Conservation (phyloP, 2,888 invertebrate species). For the Neoscelio sp. region DNA sequence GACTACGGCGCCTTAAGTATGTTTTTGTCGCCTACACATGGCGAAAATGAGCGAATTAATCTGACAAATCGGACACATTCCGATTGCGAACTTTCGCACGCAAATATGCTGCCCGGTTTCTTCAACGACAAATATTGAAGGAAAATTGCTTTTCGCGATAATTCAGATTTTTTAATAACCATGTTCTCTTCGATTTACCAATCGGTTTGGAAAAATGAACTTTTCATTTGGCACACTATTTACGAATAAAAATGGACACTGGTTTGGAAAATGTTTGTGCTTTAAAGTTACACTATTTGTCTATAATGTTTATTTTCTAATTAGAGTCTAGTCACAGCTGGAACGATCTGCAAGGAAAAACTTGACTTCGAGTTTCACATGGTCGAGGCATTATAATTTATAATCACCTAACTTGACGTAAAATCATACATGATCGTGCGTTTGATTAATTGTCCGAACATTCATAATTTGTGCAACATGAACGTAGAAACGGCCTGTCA, state of each 20-base stretch:
- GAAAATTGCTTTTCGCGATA: too few species aligned
- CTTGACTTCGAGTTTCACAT: background rate
- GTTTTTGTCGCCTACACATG: constrained; percentile 69
- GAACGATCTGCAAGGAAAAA: background rate
- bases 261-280: too few species aligned
- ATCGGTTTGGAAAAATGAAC: too few species aligned
- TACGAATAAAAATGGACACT: too few species aligned
- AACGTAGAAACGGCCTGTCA: constrained; percentile 15
- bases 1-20: constrained; percentile 76
- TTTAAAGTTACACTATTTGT: too few species aligned
- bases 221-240: too few species aligned
- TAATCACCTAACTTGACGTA: constrained; percentile 4
- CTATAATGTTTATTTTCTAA: too few species aligned
- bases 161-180: too few species aligned
- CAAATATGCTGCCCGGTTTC: constrained; percentile 26
- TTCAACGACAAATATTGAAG: constrained; percentile 34
- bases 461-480: constrained; percentile 6
- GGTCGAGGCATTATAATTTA: constrained; percentile 8
- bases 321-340: too few species aligned
- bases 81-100: constrained; percentile 43
- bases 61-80: constrained; percentile 42
- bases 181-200: too few species aligned
- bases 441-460: constrained; percentile 24
- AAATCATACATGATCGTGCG: constrained; percentile 16
- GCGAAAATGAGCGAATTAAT: constrained; percentile 61